Conservation (phyloP, 2,797 vertebrate genomes). For the Lindbergichthys nudifrons region DNA sequence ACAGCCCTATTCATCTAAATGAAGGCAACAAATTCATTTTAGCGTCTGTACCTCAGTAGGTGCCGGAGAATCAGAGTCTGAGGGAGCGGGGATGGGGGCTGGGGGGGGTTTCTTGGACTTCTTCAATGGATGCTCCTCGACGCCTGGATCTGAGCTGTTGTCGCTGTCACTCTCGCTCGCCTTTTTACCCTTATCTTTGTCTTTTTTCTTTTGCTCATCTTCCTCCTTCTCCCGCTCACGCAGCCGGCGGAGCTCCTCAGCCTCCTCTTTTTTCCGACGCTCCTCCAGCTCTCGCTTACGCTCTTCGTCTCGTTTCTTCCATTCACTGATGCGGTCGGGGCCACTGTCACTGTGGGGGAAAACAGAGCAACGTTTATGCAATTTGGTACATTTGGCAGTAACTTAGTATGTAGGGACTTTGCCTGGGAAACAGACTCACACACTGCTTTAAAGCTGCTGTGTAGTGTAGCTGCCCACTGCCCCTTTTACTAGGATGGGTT, state of each 20-base stretch:
- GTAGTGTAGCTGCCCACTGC: no score
- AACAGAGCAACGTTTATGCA: background rate
- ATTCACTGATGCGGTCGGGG: constrained; percentile 94
- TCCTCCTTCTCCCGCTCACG: constrained; percentile 94
- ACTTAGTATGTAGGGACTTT: no score
- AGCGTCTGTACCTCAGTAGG: constrained; percentile 71
- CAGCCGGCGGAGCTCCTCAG: constrained; percentile 92
- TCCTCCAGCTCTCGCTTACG: constrained; percentile 93
- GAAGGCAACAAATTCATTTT: background rate
- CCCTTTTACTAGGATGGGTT: no score
- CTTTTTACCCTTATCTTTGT: constrained; percentile 84
- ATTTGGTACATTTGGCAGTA: no score
- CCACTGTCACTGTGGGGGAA: constrained; percentile 87
- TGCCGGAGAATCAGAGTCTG: constrained; percentile 88
- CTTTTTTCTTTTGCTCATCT: constrained; percentile 90
- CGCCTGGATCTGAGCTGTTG: constrained; percentile 87
- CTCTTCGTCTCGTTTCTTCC: constrained; percentile 95
- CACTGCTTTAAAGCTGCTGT: no score
- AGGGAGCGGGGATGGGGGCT: constrained; percentile 88
- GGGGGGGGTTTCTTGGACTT: constrained; percentile 89
- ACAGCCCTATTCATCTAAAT: background rate
- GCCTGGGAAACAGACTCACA: no score
- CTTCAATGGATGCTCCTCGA: constrained; percentile 87
- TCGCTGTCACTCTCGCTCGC: constrained; percentile 83
- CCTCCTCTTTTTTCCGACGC: constrained; percentile 92